Conservation (phyloP, 2,113 vertebrate species). For the Astur gentilis region DNA sequence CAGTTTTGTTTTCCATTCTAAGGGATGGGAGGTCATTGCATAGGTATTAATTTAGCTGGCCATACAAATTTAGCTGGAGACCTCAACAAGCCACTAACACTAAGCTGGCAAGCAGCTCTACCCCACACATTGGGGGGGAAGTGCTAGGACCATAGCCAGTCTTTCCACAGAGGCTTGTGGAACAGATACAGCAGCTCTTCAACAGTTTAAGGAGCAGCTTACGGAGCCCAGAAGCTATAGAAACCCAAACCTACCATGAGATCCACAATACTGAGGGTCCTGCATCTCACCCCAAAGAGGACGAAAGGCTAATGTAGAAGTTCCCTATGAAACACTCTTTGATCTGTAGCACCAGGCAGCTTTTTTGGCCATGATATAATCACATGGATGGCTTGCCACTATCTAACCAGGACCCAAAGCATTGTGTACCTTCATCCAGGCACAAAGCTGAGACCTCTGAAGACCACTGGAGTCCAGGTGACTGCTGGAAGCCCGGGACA, state of each 20-base stretch:
- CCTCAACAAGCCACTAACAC: neutral
- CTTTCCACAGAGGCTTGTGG: neutral
- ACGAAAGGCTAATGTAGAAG: neutral
- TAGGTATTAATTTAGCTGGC: neutral
- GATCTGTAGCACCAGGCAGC: neutral
- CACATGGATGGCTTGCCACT: no score
- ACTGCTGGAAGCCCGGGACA: neutral
- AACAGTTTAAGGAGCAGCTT: neutral
- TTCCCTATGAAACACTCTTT: neutral
- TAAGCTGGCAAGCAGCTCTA: neutral
- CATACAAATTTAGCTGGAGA: neutral
- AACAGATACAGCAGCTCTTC: neutral
- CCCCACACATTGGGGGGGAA: fast-evolving
- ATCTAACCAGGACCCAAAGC: neutral
- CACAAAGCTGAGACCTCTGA: neutral
- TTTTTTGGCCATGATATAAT: neutral
- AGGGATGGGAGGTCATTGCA: neutral
- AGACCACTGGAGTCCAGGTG: neutral
- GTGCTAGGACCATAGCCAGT: neutral
- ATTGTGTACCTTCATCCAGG: neutral
- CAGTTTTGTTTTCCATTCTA: neutral
- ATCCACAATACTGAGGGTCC: neutral
- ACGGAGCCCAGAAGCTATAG: neutral
- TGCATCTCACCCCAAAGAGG: neutral
- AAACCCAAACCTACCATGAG: neutral